Conservation (phyloP, 2,888 invertebrate species). For the Eupithecia dodoneata region DNA sequence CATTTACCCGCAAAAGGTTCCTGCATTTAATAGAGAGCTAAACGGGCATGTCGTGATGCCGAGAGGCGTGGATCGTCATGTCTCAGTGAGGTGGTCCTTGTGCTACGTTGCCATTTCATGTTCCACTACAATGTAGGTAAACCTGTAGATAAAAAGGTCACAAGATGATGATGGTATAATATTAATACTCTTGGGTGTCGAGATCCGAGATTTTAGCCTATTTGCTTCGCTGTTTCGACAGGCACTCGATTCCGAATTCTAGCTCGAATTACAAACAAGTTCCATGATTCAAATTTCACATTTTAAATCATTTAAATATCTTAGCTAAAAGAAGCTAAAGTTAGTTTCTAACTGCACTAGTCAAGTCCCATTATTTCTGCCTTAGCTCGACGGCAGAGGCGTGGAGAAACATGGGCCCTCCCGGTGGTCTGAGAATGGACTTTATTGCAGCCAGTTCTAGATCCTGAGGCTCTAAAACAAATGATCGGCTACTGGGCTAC, state of each 20-base stretch:
- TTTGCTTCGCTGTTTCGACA: background rate
- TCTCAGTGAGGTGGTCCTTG: conserved; percentile 55
- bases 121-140: background rate
- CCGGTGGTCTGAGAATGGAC: conserved; percentile 48
- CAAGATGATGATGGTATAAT: background rate
- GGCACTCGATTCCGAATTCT: background rate
- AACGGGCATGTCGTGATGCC: conserved; percentile 51
- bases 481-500: conserved; percentile 34
- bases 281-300: background rate
- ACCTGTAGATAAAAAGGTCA: background rate
- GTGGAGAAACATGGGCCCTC: conserved; percentile 22
- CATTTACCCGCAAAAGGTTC: conserved; percentile 21
- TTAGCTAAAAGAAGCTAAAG: background rate
- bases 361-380: background rate
- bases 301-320: background rate
- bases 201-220: background rate
- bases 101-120: background rate
- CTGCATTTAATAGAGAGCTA: conserved; percentile 42
- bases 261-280: background rate
- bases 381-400: conserved; percentile 11
- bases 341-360: background rate
- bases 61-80: conserved; percentile 64
- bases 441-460: conserved; percentile 44
- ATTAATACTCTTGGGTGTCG: background rate
- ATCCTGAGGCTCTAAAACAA: conserved; percentile 43